Conservation (phyloP, 2,113 vertebrate species). For the Clupea harengus region DNA sequence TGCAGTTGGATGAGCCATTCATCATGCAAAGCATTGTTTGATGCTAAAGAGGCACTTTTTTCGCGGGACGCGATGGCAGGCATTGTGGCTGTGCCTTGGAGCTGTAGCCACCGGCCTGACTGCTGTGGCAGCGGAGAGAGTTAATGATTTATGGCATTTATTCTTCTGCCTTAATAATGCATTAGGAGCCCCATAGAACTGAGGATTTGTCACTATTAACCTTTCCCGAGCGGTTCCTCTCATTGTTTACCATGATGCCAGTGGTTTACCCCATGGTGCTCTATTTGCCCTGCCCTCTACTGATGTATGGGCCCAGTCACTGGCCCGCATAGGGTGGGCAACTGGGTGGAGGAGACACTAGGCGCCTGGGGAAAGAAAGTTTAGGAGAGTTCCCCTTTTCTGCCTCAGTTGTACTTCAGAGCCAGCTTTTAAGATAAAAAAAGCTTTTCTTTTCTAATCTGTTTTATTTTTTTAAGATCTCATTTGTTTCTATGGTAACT, state of each 20-base stretch:
- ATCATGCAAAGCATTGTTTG: slow-evolving; percentile 35
- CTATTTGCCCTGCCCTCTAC: slow-evolving; percentile 17
- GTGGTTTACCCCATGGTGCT: slow-evolving; percentile 25
- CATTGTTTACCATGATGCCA: slow-evolving; percentile 38
- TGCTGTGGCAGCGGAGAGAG: not conserved
- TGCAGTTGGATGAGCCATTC: slow-evolving; percentile 26
- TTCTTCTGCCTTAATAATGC: slow-evolving; percentile 48
- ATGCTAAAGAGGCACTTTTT: slow-evolving; percentile 20
- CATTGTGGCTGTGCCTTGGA: slow-evolving; percentile 18
- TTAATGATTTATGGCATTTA: slow-evolving; percentile 51
- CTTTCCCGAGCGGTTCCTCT: slow-evolving; percentile 29
- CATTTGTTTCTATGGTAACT: slow-evolving; percentile 64
- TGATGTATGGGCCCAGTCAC: slow-evolving; percentile 1
- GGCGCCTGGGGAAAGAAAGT: not conserved
- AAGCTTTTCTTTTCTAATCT: not conserved
- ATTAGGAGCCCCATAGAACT: slow-evolving; percentile 40
- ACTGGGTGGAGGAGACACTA: not conserved
- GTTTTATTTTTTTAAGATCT: slow-evolving; percentile 47
- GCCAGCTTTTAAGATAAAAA: not conserved
- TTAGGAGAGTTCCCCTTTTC: not conserved
- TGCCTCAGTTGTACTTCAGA: not conserved
- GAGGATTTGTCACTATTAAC: slow-evolving; percentile 50
- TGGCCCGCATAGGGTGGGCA: not conserved
- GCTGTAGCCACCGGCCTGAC: not conserved
- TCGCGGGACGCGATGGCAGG: slow-evolving; percentile 23